Percentiles rank a stretch among this genome's conserved stretches.
Conservation (phyloP, 2,888 invertebrate species). For the Eupithecia vulgata region DNA sequence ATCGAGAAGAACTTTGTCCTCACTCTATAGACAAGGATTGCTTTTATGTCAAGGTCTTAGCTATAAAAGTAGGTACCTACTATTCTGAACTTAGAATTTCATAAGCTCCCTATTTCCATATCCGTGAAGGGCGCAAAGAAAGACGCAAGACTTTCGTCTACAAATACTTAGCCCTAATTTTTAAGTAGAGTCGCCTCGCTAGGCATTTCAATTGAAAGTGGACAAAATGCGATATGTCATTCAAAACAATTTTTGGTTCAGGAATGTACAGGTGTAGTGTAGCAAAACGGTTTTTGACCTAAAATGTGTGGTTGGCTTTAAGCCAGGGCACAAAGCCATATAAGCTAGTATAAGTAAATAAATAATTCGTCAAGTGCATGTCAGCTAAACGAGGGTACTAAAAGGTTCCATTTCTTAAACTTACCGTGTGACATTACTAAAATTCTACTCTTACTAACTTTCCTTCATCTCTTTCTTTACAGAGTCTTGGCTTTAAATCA, state of each 20-base stretch:
- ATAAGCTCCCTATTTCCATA: no score
- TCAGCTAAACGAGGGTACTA: neutral
- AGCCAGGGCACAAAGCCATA: neutral
- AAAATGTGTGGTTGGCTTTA: neutral
- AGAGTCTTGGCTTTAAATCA: neutral
- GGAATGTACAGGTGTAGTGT: no score
- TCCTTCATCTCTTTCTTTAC: neutral
- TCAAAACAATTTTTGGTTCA: no score
- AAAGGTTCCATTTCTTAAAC: neutral
- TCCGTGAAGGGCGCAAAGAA: no score
- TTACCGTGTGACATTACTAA: neutral
- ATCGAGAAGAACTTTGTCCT: neutral
- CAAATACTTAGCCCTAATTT: neutral
- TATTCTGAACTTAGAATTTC: no score
- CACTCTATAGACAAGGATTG: neutral
- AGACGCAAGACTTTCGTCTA: neutral
- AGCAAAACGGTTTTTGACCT: no score
- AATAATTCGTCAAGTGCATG: conserved; percentile 1
- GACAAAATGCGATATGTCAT: neutral
- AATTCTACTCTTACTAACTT: neutral
- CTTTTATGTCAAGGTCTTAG: neutral
- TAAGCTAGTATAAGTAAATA: neutral
- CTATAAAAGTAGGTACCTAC: no score
- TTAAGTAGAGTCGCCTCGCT: neutral
- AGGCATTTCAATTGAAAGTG: neutral